phyloP scores from a whole-genome alignment of 92 coral and sea anemone species.

The Actinostola sp. region DNA sequence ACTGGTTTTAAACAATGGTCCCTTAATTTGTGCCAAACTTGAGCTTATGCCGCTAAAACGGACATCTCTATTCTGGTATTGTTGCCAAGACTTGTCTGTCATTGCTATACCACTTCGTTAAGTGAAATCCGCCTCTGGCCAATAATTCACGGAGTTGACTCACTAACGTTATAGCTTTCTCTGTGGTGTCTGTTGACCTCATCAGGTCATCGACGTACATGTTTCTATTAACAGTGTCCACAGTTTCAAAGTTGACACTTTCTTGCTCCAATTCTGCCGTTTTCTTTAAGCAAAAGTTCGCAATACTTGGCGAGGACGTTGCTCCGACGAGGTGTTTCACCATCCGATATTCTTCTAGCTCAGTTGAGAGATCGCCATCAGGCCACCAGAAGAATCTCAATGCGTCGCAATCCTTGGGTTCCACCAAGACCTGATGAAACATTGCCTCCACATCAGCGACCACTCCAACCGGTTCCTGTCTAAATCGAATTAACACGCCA shows the following conservation, averaged over 20 bases:
- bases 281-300: constrained; percentile 45
- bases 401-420: constrained; percentile 54
- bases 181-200: no score
- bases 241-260: constrained; percentile 35
- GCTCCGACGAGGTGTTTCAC: constrained; percentile 56
- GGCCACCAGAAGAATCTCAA: constrained; percentile 64
- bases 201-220: no score
- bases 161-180: constrained; percentile 25
- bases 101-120: constrained; percentile 57
- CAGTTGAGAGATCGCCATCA: constrained; percentile 34
- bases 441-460: constrained; percentile 54
- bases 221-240: no score
- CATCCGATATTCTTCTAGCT: constrained; percentile 55
- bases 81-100: constrained; percentile 49
- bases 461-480: constrained; percentile 40
- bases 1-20: no score
- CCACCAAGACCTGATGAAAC: constrained; percentile 65
- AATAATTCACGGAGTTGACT: constrained; percentile 39
- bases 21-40: no score
- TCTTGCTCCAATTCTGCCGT: constrained; percentile 20
- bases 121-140: constrained; percentile 55
- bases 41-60: no score
- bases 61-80: constrained; percentile 62
- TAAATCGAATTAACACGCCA: constrained; percentile 52
- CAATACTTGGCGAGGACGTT: constrained; percentile 59